A percentile compares a stretch with the other conserved stretches of the same genome.
phyloP scores from a whole-genome alignment of 2,888 invertebrate species.

The Rambutsinella grinnellia region DNA sequence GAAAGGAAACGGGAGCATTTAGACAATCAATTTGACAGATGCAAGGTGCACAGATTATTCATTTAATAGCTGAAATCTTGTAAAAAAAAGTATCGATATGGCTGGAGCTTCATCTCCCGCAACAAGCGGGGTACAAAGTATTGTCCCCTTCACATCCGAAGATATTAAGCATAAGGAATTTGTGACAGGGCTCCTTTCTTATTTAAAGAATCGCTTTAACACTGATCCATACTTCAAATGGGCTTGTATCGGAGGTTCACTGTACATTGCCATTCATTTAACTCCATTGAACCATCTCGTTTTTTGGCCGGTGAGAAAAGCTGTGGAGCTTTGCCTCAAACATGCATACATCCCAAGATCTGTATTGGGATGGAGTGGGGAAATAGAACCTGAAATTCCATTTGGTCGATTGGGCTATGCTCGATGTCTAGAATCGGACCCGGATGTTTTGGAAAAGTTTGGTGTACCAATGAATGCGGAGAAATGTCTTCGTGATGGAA shows the following conservation, averaged over 20 bases:
- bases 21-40: no score
- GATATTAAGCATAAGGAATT: neutral
- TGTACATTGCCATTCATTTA: neutral
- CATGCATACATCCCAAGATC: constrained; percentile 2
- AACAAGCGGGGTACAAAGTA: no score
- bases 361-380: constrained; percentile 16
- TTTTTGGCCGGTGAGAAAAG: neutral
- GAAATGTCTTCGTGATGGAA: constrained; percentile 37
- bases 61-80: no score
- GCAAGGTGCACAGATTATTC: no score
- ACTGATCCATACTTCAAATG: constrained; percentile 29
- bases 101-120: no score
- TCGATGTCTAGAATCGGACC: constrained; percentile 23
- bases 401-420: constrained; percentile 37
- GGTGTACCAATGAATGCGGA: constrained; percentile 39
- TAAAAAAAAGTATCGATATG: no score
- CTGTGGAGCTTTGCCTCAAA: constrained; percentile 1
- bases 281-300: neutral
- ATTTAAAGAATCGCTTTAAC: neutral
- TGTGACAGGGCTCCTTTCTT: neutral
- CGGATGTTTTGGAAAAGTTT: constrained; percentile 35
- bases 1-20: no score
- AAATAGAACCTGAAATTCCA: constrained; percentile 33
- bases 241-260: constrained; percentile 13
- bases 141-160: neutral